These are phyloP conservation scores for Melanostoma mellinum DNA, from an alignment of 2,888 invertebrate genomes.

Conservation along the genomic window DNA sequence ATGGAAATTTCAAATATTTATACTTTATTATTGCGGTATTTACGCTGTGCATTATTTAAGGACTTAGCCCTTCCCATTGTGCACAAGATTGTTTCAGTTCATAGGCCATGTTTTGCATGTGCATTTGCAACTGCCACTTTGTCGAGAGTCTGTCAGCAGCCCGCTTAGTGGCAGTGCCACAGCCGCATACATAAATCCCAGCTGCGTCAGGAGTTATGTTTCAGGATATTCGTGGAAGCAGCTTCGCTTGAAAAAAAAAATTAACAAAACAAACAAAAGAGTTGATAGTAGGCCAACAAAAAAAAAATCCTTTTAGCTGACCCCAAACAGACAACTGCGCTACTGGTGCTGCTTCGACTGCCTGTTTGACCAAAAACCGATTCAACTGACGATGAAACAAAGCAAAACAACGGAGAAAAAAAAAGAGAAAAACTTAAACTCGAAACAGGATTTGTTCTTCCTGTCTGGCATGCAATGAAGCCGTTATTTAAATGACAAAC, in stretches of 20 bases:
- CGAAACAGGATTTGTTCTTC: conserved; percentile 70
- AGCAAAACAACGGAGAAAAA: conserved; percentile 23
- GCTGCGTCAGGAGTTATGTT: conserved; percentile 59
- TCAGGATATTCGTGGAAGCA: conserved; percentile 63
- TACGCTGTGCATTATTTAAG: conserved; percentile 67
- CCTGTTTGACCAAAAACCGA: conserved; percentile 52
- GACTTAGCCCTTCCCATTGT: conserved; percentile 31
- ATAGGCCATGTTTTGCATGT: conserved; percentile 1
- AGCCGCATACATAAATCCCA: conserved; percentile 57
- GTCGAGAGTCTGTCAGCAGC: conserved; percentile 47
- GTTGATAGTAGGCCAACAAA: conserved; percentile 5
- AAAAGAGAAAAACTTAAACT: conserved; percentile 36
- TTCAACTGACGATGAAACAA: conserved; percentile 50
- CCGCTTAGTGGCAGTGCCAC: conserved; percentile 34
- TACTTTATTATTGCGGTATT: conserved; percentile 80
- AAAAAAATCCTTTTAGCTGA: conserved; percentile 54
- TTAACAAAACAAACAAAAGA: conserved; percentile 20
- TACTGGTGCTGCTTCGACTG: conserved; percentile 11
- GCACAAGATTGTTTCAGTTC: conserved; percentile 5
- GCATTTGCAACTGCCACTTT: conserved; percentile 42
- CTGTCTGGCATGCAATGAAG: conserved; percentile 72
- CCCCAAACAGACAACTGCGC: conserved; percentile 55
- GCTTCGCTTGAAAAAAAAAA: conserved; percentile 11
- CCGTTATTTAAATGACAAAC: conserved; percentile 73
- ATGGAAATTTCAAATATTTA: conserved; percentile 80